Base-by-base conservation (phyloP, 1,140 invertebrate genomes). In the Drosophila pseudoananassae region DNA sequence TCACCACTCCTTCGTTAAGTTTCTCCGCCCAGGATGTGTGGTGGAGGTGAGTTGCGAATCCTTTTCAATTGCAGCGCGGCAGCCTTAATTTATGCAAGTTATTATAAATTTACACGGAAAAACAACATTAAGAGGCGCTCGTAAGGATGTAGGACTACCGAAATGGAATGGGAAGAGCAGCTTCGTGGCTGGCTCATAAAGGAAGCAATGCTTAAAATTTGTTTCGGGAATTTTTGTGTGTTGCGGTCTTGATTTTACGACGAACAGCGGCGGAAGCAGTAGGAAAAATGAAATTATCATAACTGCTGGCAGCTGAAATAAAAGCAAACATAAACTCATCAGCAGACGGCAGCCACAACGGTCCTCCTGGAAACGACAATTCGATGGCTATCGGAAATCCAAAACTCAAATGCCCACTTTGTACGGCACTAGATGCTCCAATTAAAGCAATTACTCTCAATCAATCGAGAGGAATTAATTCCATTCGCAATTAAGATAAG, bases 101-200 rank as follows among this genome's bases (percentile, higher is more conserved):
- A 88, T 88, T 88, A 88, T 77, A 76, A 88, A 88, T 88, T 88
- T 77, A 88, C 83, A 88, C 78, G 83, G 83, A 83, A 87, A 83
- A 88, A 72, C 68, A 88, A 83, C 83, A 88, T 88, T 88, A 79
- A 59, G 54, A 23, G 53, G 31, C 25, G 49, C 58, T 65, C 33
- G 54, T 29, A 20, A 10, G 31, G 10, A 10, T 10, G 38, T 43
- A 43, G 40, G 40, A 43, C 40, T 43, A 17, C 40, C 9, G 1
- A 7, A 15, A 27, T 6, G n/a, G 10, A 38, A 25, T 4, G 23
- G 17, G 14, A 25, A 27, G 12, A 33, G 50, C 23, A 20, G 14
- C 14, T 43, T 25, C 23, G 50, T 25, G 53, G 58, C 49, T 65
- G 40, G 40, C 63, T 29, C 29, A 78, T 85, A 80, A 85, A 85